Evolutionary conservation across 2,797 vertebrate species (phyloP).

Genomic region (Myripristis jacobus): DNA sequence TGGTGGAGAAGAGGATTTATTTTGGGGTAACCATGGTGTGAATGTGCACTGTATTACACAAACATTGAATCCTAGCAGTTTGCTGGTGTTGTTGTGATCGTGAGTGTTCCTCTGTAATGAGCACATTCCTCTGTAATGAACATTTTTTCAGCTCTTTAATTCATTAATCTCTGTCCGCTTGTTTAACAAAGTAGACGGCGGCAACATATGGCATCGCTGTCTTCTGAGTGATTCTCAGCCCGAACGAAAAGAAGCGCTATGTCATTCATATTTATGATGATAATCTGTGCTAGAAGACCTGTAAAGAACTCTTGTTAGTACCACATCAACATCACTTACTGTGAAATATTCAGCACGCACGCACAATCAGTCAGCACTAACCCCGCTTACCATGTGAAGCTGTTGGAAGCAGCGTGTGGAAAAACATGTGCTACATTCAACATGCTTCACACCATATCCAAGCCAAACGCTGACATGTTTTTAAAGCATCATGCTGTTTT

Average conservation of each 20-base stretch:
- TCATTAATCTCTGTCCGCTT: conserved; percentile 76
- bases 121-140: too few species aligned
- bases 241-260: conserved; percentile 40
- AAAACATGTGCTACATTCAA: too few species aligned
- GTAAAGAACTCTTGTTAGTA: conserved; percentile 49
- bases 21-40: conserved; percentile 50
- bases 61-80: conserved; percentile 65
- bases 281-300: conserved; percentile 40
- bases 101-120: conserved; percentile 59
- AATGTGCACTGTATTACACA: conserved; percentile 53
- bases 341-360: conserved; percentile 31
- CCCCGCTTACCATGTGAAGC: background rate
- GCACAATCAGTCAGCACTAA: conserved; percentile 22
- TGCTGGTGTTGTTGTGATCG: conserved; percentile 59
- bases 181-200: conserved; percentile 54
- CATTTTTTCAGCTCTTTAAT: conserved; percentile 60
- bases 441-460: too few species aligned
- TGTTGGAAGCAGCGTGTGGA: conserved; percentile 1
- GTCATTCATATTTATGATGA: conserved; percentile 57
- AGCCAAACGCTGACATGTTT: background rate
- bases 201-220: conserved; percentile 43
- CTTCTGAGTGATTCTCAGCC: conserved; percentile 50
- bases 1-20: conserved; percentile 51
- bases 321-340: conserved; percentile 31
- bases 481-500: background rate